Conservation (phyloP, 2,113 vertebrate genomes). For the Ia io region DNA sequence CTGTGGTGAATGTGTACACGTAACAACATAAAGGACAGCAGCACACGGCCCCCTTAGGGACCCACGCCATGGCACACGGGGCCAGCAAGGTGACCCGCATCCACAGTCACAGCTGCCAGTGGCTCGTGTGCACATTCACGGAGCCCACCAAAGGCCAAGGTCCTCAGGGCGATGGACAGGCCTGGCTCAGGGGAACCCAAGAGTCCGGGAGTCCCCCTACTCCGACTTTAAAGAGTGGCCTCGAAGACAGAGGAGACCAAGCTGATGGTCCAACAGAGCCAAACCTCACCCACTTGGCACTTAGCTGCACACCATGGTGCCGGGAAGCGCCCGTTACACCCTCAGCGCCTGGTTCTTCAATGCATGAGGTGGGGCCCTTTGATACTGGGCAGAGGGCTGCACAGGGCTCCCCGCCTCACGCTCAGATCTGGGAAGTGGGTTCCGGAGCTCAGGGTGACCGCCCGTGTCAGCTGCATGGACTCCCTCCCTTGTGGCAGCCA, state of each 20-base stretch:
- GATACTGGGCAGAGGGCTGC: fast-evolving
- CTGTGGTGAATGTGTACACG: fast-evolving
- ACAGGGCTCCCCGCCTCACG: fast-evolving
- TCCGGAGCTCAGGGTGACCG: not conserved
- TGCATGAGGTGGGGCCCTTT: fast-evolving
- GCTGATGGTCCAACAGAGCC: not conserved
- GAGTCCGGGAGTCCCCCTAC: too few relatives aligned
- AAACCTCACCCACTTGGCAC: fast-evolving
- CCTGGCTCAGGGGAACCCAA: not conserved
- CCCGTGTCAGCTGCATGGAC: not conserved
- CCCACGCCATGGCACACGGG: not conserved
- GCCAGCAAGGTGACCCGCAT: fast-evolving
- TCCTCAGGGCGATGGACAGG: fast-evolving
- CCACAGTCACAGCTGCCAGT: not conserved
- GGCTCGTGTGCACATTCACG: fast-evolving
- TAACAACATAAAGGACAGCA: not conserved
- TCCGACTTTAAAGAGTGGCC: fast-evolving
- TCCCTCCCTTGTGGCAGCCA: fast-evolving
- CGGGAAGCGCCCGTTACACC: too few relatives aligned
- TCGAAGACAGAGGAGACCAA: fast-evolving
- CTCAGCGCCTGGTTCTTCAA: not conserved
- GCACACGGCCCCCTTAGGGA: fast-evolving
- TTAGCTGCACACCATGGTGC: fast-evolving
- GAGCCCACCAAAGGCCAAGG: too few relatives aligned
- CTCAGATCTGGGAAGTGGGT: not conserved